These are phyloP conservation scores for Galeopterus variegatus DNA, from an alignment of 2,113 vertebrate species.

Conservation along the genomic window DNA sequence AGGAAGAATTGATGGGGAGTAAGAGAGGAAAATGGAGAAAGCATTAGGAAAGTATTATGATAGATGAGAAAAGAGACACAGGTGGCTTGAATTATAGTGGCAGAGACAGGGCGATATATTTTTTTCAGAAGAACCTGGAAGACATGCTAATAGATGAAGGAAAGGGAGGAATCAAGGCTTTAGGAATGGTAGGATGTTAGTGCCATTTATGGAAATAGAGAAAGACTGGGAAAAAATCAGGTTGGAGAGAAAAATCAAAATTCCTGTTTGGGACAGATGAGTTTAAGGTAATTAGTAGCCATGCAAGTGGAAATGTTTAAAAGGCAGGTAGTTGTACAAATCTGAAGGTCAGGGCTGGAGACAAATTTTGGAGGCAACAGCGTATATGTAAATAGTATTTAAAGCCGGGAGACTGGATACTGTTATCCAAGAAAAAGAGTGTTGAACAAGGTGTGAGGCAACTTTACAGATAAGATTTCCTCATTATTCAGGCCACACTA, in stretches of 20 bases:
- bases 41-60: background rate
- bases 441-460: background rate
- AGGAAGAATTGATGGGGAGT: background rate
- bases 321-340: constrained; percentile 9
- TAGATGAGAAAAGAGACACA: background rate
- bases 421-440: background rate
- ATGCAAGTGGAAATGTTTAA: background rate
- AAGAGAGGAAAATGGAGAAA: background rate
- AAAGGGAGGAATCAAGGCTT: background rate
- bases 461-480: constrained; percentile 36
- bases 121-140: background rate
- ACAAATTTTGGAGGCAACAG: background rate
- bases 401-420: background rate
- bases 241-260: constrained; percentile 4
- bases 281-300: background rate
- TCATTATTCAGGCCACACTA: background rate
- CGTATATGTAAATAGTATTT: background rate
- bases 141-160: background rate
- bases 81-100: background rate
- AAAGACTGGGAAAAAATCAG: background rate
- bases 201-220: background rate
- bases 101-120: background rate
- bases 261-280: background rate
- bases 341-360: background rate
- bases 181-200: background rate